Evolutionary conservation across 1,140 invertebrate genomes (phyloP).

Genomic region (Scaptomyza montana): DNA sequence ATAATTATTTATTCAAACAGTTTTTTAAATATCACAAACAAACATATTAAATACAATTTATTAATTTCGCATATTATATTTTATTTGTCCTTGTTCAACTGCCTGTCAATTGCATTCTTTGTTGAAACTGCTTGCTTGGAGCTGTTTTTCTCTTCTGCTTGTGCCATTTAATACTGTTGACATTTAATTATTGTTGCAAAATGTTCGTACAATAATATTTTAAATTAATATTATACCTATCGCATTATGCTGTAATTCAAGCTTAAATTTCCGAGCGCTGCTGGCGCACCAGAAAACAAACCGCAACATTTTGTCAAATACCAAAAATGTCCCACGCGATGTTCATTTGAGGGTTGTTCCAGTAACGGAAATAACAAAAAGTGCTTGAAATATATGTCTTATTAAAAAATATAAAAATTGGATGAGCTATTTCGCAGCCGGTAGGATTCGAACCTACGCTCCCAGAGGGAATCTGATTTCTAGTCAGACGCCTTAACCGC

Average conservation of each 20-base stretch:
- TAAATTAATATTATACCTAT: constrained; percentile 64
- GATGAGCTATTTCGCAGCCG: constrained; percentile 86
- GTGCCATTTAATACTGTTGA: constrained; percentile 66
- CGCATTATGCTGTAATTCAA: constrained; percentile 59
- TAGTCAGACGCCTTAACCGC: constrained; percentile 94
- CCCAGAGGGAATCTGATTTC: constrained; percentile 94
- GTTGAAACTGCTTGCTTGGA: constrained; percentile 20
- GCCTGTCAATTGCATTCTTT: constrained; percentile 8
- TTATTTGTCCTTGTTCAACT: background rate
- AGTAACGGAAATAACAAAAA: background rate
- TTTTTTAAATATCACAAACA: background rate
- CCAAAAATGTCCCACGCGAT: constrained; percentile 15
- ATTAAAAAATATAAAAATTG: background rate
- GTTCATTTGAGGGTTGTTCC: constrained; percentile 2
- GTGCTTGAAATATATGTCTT: background rate
- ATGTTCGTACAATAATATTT: constrained; percentile 54
- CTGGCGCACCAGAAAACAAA: constrained; percentile 28
- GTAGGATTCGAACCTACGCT: constrained; percentile 94
- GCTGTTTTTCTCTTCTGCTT: constrained; percentile 13
- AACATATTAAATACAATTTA: background rate
- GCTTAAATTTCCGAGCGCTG: constrained; percentile 50
- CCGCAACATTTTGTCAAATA: constrained; percentile 72
- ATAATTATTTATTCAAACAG: background rate
- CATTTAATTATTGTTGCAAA: constrained; percentile 63
- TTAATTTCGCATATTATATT: background rate